Percentiles rank a stretch among this genome's conserved stretches.
phyloP scores from a whole-genome alignment of 2,113 vertebrate species.

The Eidolon helvum region DNA sequence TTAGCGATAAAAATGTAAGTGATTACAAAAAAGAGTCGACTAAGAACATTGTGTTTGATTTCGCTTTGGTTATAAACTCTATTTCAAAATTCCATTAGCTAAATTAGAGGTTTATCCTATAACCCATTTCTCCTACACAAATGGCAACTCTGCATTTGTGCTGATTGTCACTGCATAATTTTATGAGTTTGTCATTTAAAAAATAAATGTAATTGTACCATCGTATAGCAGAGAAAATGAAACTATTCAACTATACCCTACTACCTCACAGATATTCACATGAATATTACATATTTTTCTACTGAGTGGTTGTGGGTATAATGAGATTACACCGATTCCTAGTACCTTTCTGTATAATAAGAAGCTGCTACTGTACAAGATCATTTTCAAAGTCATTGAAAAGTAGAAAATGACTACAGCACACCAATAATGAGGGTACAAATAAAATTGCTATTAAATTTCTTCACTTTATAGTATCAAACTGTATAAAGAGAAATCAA shows the following conservation, averaged over 20 bases:
- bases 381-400: conserved; percentile 73
- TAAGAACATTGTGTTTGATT: conserved; percentile 60
- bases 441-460: conserved; percentile 43
- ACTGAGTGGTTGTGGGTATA: conserved; percentile 58
- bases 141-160: conserved; percentile 57
- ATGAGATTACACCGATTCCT: conserved; percentile 73
- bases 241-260: conserved; percentile 62
- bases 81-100: conserved; percentile 71
- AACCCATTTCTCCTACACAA: conserved; percentile 60
- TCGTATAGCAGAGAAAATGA: conserved; percentile 72
- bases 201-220: conserved; percentile 71
- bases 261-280: conserved; percentile 69
- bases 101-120: conserved; percentile 65
- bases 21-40: conserved; percentile 47
- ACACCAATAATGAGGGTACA: conserved; percentile 50
- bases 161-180: conserved; percentile 67
- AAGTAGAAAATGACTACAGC: conserved; percentile 56
- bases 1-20: conserved; percentile 66
- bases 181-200: conserved; percentile 71
- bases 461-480: not conserved
- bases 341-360: conserved; percentile 56
- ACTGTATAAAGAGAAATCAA: not conserved
- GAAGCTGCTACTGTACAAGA: conserved; percentile 41
- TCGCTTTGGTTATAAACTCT: conserved; percentile 51
- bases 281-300: conserved; percentile 72